Base-by-base conservation (phyloP, 2,113 vertebrate genomes). In the Chrysochloris asiatica region DNA sequence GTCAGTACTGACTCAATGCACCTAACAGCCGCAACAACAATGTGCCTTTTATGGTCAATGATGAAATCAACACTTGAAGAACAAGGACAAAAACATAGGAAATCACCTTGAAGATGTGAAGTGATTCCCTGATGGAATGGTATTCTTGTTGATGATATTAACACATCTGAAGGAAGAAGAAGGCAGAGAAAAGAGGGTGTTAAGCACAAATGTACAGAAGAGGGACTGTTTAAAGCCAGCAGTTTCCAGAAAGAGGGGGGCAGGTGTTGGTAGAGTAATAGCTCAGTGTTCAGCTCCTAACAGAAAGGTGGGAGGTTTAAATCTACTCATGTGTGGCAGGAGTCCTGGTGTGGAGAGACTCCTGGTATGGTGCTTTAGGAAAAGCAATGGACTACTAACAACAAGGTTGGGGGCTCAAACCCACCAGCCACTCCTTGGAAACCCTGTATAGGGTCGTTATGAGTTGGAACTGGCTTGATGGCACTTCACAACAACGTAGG, bases 21-120 rank as follows among this genome's bases (percentile, higher is more conserved):
- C n/a, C n/a, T n/a, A n/a, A n/a, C n/a, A n/a, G n/a, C n/a, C n/a
- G n/a, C n/a, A n/a, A n/a, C n/a, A n/a, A n/a, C n/a, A n/a, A n/a
- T n/a, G n/a, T n/a, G n/a, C n/a, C n/a, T n/a, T 50, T 81, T 24
- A 81, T 88, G 30, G 59, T 72, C 19, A 54, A 21, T 56, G n/a
- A 76, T 83, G 77, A 88, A 90, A 77, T 88, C 54, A 82, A 81
- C n/a, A 67, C 30, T 65, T 77, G 69, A 67, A 77, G 33, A 93
- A 84, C 78, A 71, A 93, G 38, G 54, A 38, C 36, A 59, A 69
- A 92, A 28, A 65, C 76, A 65, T 9, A 61, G 19, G 22, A 93
- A 89, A 87, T 87, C 43, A 84, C 26, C 52, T 71, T 71, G 50
- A 94, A 76, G n/a, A 43, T 69, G 22, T 21, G 54, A n/a, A 59